Conservation (phyloP, 2,797 vertebrate genomes). For the Molossus alvarezi region DNA sequence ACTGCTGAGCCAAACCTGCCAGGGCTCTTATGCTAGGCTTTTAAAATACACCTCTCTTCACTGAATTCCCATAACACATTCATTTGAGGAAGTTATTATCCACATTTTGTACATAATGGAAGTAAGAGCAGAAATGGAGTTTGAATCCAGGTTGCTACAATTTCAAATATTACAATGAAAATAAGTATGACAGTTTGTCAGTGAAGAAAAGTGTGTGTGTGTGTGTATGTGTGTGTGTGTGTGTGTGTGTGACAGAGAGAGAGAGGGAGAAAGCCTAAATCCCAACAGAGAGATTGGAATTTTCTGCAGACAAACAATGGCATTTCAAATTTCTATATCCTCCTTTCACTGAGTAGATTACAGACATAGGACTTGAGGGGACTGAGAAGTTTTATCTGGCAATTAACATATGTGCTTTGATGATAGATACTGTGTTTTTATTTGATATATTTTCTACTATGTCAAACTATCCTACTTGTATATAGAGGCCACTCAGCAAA, state of each 20-base stretch:
- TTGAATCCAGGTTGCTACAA: neutral
- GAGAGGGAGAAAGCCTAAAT: too few species aligned
- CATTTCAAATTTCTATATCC: neutral
- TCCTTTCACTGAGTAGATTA: neutral
- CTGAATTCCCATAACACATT: neutral
- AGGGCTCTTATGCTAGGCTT: neutral
- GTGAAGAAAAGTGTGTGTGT: neutral
- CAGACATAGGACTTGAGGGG: neutral
- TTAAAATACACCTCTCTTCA: neutral
- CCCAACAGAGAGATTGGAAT: neutral
- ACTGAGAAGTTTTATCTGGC: neutral
- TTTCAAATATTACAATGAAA: neutral
- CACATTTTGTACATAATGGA: neutral
- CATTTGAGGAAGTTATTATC: neutral
- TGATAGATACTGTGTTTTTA: neutral
- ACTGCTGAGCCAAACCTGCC: too few species aligned
- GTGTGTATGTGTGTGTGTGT: too few species aligned
- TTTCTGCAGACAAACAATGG: neutral
- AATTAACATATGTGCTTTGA: conserved; percentile 23
- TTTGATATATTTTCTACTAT: conserved; percentile 5
- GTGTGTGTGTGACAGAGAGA: neutral
- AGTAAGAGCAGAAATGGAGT: conserved; percentile 35
- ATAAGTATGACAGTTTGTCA: neutral
- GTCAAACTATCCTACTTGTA: neutral
- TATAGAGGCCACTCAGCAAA: neutral